Evolutionary conservation across 1,140 invertebrate genomes (phyloP).

Genomic region (Choristoneura fumiferana): DNA sequence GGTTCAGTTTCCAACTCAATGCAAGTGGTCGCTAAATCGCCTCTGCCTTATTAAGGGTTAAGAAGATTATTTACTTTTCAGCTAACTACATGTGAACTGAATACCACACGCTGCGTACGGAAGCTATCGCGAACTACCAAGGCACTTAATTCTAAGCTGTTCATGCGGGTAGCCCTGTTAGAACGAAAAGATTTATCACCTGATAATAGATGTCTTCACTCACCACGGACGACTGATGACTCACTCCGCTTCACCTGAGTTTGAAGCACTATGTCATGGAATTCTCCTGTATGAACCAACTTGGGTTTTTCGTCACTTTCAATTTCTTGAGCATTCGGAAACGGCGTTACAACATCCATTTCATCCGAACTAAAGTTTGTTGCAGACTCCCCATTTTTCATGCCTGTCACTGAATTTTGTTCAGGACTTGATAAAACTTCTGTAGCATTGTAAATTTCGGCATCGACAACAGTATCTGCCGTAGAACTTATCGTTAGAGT

Average conservation of each 20-base stretch:
- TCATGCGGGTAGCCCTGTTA: conserved; percentile 70
- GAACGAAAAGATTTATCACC: conserved; percentile 73
- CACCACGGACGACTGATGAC: conserved; percentile 70
- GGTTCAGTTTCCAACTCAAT: too few relatives aligned
- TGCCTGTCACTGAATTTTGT: neutral
- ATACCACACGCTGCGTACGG: conserved; percentile 4
- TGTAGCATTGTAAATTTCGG: neutral
- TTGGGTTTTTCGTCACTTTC: conserved; percentile 26
- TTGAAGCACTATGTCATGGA: conserved; percentile 62
- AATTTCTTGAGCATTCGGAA: conserved; percentile 27
- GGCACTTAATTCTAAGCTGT: conserved; percentile 43
- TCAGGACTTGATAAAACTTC: conserved; percentile 19
- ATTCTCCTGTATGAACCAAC: conserved; percentile 65
- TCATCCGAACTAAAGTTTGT: conserved; percentile 48
- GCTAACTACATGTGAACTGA: neutral
- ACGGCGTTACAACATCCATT: conserved; percentile 61
- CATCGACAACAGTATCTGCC: conserved; percentile 27
- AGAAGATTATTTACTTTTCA: neutral
- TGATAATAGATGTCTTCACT: conserved; percentile 76
- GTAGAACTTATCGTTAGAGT: conserved; percentile 28
- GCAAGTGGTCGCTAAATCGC: too few relatives aligned
- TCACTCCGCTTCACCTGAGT: conserved; percentile 63
- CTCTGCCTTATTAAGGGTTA: too few relatives aligned
- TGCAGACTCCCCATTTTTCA: conserved; percentile 18
- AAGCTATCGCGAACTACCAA: conserved; percentile 43